Percentiles rank a stretch among this genome's conserved stretches.
Conservation (phyloP, 2,888 invertebrate species). For the Drosophila testacea region DNA sequence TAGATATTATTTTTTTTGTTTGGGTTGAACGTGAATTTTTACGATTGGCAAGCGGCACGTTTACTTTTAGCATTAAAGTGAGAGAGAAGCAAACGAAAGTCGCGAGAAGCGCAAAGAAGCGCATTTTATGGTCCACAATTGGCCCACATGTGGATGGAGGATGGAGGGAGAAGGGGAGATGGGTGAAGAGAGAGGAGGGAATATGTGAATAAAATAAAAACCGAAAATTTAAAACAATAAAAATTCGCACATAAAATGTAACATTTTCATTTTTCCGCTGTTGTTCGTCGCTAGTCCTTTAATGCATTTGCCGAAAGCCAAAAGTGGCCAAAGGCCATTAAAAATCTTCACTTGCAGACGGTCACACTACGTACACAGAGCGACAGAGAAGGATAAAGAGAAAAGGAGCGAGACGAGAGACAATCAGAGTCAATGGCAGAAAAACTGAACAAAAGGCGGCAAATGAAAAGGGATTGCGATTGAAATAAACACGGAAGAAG, state of each 20-base stretch:
- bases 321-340: conserved; percentile 65
- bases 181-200: conserved; percentile 1
- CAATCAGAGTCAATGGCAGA: conserved; percentile 32
- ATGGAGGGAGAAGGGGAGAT: neutral
- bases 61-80: conserved; percentile 70
- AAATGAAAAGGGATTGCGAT: conserved; percentile 27
- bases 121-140: conserved; percentile 41
- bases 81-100: conserved; percentile 21
- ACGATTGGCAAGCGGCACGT: conserved; percentile 68
- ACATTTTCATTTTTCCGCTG: conserved; percentile 39
- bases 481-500: neutral
- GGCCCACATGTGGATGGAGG: conserved; percentile 14
- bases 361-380: neutral
- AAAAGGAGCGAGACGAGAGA: neutral
- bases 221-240: conserved; percentile 71
- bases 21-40: conserved; percentile 44
- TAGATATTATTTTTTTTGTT: conserved; percentile 13
- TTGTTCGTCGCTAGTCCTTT: conserved; percentile 31
- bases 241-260: conserved; percentile 68
- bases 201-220: conserved; percentile 23
- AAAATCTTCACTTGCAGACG: conserved; percentile 51
- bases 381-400: neutral
- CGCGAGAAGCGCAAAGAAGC: conserved; percentile 8
- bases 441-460: conserved; percentile 30
- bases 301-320: conserved; percentile 52